Evolutionary conservation across 2,888 invertebrate species (phyloP).

Genomic region (Ephialtes manifestator): DNA sequence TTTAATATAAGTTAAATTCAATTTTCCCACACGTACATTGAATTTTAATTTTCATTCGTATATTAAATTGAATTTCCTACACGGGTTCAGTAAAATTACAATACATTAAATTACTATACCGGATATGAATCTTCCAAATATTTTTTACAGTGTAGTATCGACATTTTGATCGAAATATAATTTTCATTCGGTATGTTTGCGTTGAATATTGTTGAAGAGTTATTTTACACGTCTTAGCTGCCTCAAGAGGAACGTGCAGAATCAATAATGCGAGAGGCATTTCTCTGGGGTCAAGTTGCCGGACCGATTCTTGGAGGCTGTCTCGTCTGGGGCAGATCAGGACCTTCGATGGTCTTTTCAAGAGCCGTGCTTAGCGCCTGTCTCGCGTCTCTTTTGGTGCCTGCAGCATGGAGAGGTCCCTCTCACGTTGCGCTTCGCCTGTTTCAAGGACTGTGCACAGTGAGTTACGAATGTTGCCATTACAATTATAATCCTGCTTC

Average conservation of each 20-base stretch:
- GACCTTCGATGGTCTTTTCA: conserved; percentile 87
- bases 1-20: too few relatives aligned
- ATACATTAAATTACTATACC: too few relatives aligned
- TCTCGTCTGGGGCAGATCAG: conserved; percentile 87
- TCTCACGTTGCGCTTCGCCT: conserved; percentile 87
- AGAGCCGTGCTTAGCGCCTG: conserved; percentile 88
- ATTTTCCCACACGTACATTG: too few relatives aligned
- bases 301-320: conserved; percentile 87
- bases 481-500: neutral
- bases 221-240: conserved; percentile 78
- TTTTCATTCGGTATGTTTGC: neutral
- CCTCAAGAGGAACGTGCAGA: conserved; percentile 87
- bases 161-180: too few relatives aligned
- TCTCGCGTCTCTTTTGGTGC: conserved; percentile 87
- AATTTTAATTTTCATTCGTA: too few relatives aligned
- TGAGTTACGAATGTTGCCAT: conserved; percentile 76
- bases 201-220: neutral
- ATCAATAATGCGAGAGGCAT: conserved; percentile 87
- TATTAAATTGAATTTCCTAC: too few relatives aligned
- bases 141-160: too few relatives aligned
- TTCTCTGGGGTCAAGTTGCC: conserved; percentile 88
- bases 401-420: conserved; percentile 88
- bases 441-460: conserved; percentile 88
- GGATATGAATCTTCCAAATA: too few relatives aligned
- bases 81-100: too few relatives aligned